Conservation (phyloP, 2,888 invertebrate genomes). For the Uropetala carovei region DNA sequence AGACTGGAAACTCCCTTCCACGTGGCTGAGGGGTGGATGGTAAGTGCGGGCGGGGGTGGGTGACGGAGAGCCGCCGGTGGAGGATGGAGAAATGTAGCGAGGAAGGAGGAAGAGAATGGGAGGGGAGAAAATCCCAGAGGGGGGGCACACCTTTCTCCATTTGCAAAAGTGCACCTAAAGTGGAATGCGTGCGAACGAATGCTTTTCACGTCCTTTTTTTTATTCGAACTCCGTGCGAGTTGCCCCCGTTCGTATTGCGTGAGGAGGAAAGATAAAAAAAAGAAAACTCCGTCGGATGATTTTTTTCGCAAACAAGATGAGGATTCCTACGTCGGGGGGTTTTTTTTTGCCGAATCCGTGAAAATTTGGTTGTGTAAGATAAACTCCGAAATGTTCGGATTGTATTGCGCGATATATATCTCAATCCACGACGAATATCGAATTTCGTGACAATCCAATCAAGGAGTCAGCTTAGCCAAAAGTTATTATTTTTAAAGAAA, state of each 20-base stretch:
- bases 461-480: too few species aligned
- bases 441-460: too few species aligned
- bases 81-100: not conserved
- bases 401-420: too few species aligned
- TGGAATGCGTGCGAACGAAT: not conserved
- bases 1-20: too few species aligned
- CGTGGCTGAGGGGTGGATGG: not conserved
- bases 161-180: slow-evolving; percentile 6
- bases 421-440: too few species aligned
- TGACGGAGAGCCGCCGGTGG: not conserved
- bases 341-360: too few species aligned
- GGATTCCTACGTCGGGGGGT: too few species aligned
- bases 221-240: not conserved
- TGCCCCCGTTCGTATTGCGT: not conserved
- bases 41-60: not conserved
- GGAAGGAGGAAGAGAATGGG: not conserved
- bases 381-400: too few species aligned
- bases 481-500: too few species aligned
- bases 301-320: not conserved
- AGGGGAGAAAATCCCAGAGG: not conserved
- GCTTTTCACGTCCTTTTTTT: not conserved
- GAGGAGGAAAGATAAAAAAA: not conserved
- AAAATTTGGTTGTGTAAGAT: too few species aligned
- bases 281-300: not conserved
- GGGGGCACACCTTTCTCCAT: not conserved